Evolutionary conservation across 2,888 invertebrate species (phyloP).

Genomic region (Meghimatium bilineatum): DNA sequence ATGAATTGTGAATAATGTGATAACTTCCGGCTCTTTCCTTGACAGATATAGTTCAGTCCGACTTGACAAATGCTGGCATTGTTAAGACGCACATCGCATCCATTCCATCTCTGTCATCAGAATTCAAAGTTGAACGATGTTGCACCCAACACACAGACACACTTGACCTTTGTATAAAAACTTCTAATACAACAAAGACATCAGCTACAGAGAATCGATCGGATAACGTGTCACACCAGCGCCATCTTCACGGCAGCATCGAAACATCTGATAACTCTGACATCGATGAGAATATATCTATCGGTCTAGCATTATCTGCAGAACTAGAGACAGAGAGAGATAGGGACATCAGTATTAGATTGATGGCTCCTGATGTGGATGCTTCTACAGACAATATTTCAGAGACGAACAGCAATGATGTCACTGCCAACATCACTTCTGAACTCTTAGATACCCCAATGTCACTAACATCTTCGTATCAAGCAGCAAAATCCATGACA

Average conservation of each 20-base stretch:
- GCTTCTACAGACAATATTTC: neutral
- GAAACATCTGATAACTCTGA: constrained; percentile 1
- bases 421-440: neutral
- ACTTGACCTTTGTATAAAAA: constrained; percentile 41
- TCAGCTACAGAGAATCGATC: neutral
- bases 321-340: constrained; percentile 39
- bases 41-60: constrained; percentile 18
- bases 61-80: neutral
- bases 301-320: constrained; percentile 36
- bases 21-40: neutral
- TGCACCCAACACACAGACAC: constrained; percentile 31
- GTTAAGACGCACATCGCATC: constrained; percentile 23
- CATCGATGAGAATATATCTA: constrained; percentile 28
- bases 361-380: neutral
- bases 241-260: neutral
- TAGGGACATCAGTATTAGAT: neutral
- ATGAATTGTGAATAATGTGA: too few relatives aligned
- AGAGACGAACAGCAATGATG: neutral
- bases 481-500: constrained; percentile 36
- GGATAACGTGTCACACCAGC: neutral
- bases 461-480: constrained; percentile 21
- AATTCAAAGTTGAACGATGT: constrained; percentile 38
- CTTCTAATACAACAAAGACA: neutral
- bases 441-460: constrained; percentile 33
- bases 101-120: constrained; percentile 12